phyloP scores from a whole-genome alignment of 2,113 vertebrate genomes.

The Ictidomys tridecemlineatus region DNA sequence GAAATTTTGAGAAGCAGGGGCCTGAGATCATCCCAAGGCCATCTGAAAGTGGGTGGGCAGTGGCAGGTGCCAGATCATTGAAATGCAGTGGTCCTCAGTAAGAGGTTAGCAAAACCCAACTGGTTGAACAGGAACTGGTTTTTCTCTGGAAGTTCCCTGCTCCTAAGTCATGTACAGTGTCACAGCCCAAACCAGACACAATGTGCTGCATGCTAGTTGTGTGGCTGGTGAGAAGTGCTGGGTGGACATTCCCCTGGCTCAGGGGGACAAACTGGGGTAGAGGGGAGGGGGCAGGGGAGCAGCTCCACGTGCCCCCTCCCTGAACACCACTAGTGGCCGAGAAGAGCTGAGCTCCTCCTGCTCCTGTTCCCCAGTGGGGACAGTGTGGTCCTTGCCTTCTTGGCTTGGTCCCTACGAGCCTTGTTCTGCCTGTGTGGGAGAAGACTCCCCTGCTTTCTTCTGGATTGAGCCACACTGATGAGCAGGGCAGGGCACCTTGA shows the following conservation, averaged over 20 bases:
- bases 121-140: conserved; percentile 52
- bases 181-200: neutral
- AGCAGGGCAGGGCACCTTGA: neutral
- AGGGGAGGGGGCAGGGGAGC: no score
- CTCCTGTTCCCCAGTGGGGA: fast-evolving
- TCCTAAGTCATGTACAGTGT: conserved; percentile 23
- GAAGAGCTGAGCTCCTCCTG: no score
- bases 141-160: conserved; percentile 63
- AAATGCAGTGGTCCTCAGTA: neutral
- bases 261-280: neutral
- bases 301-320: fast-evolving
- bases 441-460: neutral
- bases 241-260: neutral
- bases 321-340: neutral
- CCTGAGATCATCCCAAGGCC: neutral
- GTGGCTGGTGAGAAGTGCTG: neutral
- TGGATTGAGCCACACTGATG: neutral
- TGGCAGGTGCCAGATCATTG: neutral
- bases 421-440: neutral
- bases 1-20: neutral
- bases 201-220: neutral
- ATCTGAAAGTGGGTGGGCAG: conserved; percentile 36
- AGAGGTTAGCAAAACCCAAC: neutral
- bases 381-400: neutral
- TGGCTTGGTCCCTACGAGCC: neutral